Base-by-base conservation (phyloP, 1,140 invertebrate genomes). In the Drosophila nasuta region DNA sequence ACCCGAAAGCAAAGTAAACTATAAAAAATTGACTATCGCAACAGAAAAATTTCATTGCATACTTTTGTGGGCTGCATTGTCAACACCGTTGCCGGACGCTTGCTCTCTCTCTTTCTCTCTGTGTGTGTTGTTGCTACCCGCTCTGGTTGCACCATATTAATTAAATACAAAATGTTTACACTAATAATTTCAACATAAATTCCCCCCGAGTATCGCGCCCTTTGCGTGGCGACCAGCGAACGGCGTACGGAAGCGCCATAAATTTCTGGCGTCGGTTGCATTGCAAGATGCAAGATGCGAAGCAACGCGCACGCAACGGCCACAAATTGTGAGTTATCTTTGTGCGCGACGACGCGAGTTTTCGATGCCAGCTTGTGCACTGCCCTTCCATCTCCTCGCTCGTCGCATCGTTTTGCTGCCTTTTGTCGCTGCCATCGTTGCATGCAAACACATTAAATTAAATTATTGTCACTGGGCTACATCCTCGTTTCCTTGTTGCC, bases 81-180 rank as follows among this genome's bases (percentile, higher is more conserved):
- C 82, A 86, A 35, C 78, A 58, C 51, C n/a, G 38, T 38, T 81
- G 59, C 60, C 41, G 38, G 38, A 15, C 41, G 68, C 35, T 51
- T n/a, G 20, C 30, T 15, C 30, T 33, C 30, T 33, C 30, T 7
- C 6, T 5, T 1, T 33, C 30, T 33, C 30, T 33, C 30, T 33
- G 1, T 25, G 59, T 41, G 15, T 15, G 15, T 15, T 15, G 15
- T 15, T 15, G 1, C 15, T 15, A 15, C 1, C 15, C 15, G 25
- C 35, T 52, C 30, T 72, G 20, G 20, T 25, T 25, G 41, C 46
- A 52, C 78, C 77, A 79, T 86, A 90, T 89, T 89, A 89, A 89
- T 90, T 89, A 89, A 89, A 89, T 90, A 81, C 86, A 90, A 89
- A 89, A 82, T 89, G 86, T 91, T 90, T 89, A 82, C 87, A 86